Base-by-base conservation (phyloP, 1,140 invertebrate genomes). In the Acromyrmex charruanus region DNA sequence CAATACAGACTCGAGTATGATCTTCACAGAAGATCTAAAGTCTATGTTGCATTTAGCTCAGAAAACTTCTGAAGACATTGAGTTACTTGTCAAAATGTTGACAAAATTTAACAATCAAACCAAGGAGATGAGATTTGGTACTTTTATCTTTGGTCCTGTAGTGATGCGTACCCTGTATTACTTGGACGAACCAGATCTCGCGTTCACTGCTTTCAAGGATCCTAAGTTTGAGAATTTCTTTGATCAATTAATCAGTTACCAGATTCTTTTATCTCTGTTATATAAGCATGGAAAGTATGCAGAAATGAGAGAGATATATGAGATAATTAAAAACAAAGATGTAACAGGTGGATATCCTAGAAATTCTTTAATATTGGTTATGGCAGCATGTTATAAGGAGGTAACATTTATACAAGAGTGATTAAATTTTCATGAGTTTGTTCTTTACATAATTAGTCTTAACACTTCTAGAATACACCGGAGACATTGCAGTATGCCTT, bases 1-100 rank as follows among this genome's bases (percentile, higher is more conserved):
- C 0, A 91, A 96, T 12, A 92, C 94, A 18, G 92, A 96, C 0
- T 95, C 96, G 68, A 96, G 96, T 86, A 96, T 98, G 95, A 96
- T 98, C 87, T 98, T 98, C 90, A 98, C 97, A 9, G 98, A 98
- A 95, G 98, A 98, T 95, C 94, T 98, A 7, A 98, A 98, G 93
- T 97, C 97, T 92, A 97, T 98, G 96, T 92, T 98, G 10, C 97
- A 98, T 92, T 93, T 98, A 49, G 95, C 96, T 18, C 96, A 97
- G 71, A 95, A 96, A 59, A 95, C 92, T 18, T 94, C 95, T 14
- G 92, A 96, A 66, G 97, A 98, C 93, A 86, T 98, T 7, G 91
- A 96, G 2, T 92, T 98, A n/a, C 85, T 97, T 2, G 77, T 95
- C 6, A 95, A 96, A 86, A 98, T 98, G 97, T 93, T 98, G 61